phyloP scores from a whole-genome alignment of 1,140 invertebrate genomes.

The Penaeus indicus region DNA sequence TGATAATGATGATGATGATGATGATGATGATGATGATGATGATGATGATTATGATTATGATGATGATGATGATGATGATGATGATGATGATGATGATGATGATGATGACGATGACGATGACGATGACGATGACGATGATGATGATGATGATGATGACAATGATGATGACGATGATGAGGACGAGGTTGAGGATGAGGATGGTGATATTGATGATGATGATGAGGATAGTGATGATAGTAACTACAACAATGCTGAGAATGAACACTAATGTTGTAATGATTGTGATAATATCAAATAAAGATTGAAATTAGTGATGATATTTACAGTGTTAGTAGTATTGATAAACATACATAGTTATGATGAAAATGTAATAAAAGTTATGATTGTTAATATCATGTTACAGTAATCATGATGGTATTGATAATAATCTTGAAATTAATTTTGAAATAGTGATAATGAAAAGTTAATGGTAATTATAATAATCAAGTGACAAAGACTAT shows the following conservation, averaged over 20 bases:
- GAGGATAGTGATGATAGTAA: neutral
- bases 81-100: slow-evolving; percentile 14
- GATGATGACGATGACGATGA: neutral
- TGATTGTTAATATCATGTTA: neutral
- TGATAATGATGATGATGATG: neutral
- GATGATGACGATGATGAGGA: neutral
- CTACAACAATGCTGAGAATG: slow-evolving; percentile 31
- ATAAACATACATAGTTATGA: neutral
- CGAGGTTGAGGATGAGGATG: neutral
- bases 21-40: neutral
- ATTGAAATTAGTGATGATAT: neutral
- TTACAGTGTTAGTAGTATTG: neutral
- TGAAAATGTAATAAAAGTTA: neutral
- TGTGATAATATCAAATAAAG: neutral
- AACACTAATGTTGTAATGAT: neutral
- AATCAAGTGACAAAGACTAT: neutral
- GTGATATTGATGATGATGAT: neutral
- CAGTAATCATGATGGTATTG: neutral
- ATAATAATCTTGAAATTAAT: neutral
- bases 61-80: slow-evolving; percentile 17
- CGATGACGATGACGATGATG: slow-evolving; percentile 8
- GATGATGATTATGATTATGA: slow-evolving; percentile 33
- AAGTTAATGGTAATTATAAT: neutral
- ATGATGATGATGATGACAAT: neutral
- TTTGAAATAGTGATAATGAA: neutral